Evolutionary conservation across 2,113 vertebrate species (phyloP).

Genomic region (Motacilla alba): DNA sequence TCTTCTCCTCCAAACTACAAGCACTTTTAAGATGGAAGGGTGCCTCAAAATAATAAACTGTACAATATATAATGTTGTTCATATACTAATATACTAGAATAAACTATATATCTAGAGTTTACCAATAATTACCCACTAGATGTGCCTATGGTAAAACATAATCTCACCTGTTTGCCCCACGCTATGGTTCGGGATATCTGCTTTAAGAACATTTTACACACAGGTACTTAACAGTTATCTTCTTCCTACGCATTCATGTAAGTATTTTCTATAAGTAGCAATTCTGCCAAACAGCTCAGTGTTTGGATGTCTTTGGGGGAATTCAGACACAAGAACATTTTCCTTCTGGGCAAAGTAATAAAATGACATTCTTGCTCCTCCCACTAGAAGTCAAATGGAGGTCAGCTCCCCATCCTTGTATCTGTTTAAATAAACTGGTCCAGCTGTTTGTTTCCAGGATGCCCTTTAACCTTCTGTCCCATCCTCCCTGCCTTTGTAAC

Average conservation of each 20-base stretch:
- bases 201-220: slow-evolving; percentile 16
- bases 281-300: slow-evolving; percentile 58
- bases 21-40: background rate
- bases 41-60: background rate
- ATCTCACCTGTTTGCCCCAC: background rate
- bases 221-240: slow-evolving; percentile 41
- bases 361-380: slow-evolving; percentile 84
- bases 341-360: slow-evolving; percentile 84
- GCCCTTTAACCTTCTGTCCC: slow-evolving; percentile 82
- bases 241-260: background rate
- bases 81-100: background rate
- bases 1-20: background rate
- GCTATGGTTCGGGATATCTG: background rate
- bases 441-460: slow-evolving; percentile 85
- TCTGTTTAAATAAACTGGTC: slow-evolving; percentile 89
- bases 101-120: background rate
- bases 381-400: slow-evolving; percentile 80
- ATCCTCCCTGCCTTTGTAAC: slow-evolving; percentile 76
- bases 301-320: slow-evolving; percentile 71
- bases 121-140: background rate
- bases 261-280: slow-evolving; percentile 59
- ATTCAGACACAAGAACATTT: slow-evolving; percentile 78
- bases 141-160: background rate
- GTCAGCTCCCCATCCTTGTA: slow-evolving; percentile 82
- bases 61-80: background rate